Percentiles rank a stretch among this genome's conserved stretches.
Conservation (phyloP, 2,888 invertebrate genomes). For the Caenorhabditis virilis region DNA sequence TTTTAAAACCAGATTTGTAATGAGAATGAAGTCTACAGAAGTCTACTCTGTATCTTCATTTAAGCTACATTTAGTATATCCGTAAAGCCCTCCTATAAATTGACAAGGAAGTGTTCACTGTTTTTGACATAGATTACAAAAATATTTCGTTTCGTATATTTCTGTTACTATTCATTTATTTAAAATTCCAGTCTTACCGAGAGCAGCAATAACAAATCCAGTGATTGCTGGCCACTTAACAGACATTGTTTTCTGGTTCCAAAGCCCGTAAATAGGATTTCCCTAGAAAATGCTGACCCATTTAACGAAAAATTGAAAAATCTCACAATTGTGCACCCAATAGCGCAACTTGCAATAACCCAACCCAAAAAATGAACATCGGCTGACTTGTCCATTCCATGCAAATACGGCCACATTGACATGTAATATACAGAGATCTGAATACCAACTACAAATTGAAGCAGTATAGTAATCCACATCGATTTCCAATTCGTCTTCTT, state of each 20-base stretch:
- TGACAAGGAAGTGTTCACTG: too few relatives aligned
- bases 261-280: conserved; percentile 45
- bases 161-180: too few relatives aligned
- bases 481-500: conserved; percentile 37
- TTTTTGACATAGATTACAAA: too few relatives aligned
- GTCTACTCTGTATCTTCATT: too few relatives aligned
- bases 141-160: too few relatives aligned
- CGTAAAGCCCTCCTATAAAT: too few relatives aligned
- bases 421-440: conserved; percentile 45
- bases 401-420: conserved; percentile 49
- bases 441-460: conserved; percentile 38
- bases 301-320: neutral
- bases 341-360: conserved; percentile 44
- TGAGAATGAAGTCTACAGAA: too few relatives aligned
- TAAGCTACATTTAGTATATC: too few relatives aligned
- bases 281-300: conserved; percentile 16
- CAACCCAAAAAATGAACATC: conserved; percentile 45
- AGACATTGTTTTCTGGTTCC: conserved; percentile 49
- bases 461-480: conserved; percentile 37
- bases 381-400: conserved; percentile 41
- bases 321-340: conserved; percentile 41
- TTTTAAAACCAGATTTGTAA: too few relatives aligned
- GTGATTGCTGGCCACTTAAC: conserved; percentile 37
- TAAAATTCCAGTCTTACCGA: too few relatives aligned
- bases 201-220: conserved; percentile 37